These are phyloP conservation scores for Malurus elegans DNA, from an alignment of 2,113 vertebrate genomes.

Conservation along the genomic window DNA sequence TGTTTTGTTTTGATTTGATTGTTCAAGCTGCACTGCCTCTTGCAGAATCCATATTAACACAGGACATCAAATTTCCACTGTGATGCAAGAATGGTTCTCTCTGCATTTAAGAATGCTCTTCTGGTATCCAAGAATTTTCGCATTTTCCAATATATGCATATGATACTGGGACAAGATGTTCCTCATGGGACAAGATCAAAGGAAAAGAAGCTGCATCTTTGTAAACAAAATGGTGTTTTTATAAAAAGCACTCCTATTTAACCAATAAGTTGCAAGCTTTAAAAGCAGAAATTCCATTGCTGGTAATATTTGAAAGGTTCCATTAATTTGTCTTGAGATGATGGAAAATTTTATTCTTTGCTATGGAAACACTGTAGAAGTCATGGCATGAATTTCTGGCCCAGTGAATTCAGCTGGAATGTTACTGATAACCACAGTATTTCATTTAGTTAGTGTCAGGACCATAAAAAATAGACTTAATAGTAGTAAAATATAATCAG, in stretches of 20 bases:
- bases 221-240: not conserved
- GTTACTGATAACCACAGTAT: not conserved
- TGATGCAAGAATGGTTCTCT: not conserved
- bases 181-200: not conserved
- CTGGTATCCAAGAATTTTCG: not conserved
- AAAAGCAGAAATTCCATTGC: not conserved
- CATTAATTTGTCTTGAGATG: not conserved
- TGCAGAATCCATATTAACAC: not conserved
- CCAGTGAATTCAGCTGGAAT: not conserved
- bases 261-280: not conserved
- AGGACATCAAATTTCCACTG: not conserved
- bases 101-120: not conserved
- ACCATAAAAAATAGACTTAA: not conserved
- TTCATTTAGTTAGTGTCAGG: not conserved
- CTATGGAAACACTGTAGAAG: not conserved
- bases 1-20: not conserved
- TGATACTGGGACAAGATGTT: not conserved
- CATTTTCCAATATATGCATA: not conserved
- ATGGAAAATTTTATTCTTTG: not conserved
- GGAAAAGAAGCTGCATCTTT: not conserved
- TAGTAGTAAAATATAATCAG: not conserved
- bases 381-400: not conserved
- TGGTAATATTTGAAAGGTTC: not conserved
- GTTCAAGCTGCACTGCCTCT: not conserved
- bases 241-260: not conserved